A percentile compares a stretch with the other conserved stretches of the same genome.
These are phyloP conservation scores for Melanotaenia boesemani DNA, from an alignment of 2,797 vertebrate genomes.

Conservation along the genomic window DNA sequence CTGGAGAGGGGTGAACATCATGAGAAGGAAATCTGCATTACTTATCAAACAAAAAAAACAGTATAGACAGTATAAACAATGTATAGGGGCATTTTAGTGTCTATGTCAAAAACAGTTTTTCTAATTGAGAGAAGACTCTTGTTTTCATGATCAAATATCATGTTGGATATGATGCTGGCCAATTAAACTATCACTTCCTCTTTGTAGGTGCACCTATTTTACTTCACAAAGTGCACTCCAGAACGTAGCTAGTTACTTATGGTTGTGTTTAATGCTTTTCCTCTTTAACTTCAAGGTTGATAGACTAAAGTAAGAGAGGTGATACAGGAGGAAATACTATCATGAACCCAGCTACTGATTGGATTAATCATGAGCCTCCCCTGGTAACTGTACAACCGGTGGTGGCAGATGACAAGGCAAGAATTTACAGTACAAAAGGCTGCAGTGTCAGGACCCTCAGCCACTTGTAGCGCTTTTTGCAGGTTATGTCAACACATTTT, in stretches of 20 bases:
- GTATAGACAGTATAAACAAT: neutral
- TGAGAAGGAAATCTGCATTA: slow-evolving; percentile 14
- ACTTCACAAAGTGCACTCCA: neutral
- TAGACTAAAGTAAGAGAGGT: neutral
- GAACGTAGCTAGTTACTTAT: neutral
- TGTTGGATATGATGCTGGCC: neutral
- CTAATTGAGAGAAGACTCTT: neutral
- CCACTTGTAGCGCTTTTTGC: too few relatives aligned
- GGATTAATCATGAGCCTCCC: too few relatives aligned
- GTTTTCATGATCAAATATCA: neutral
- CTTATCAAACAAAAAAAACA: slow-evolving; percentile 7
- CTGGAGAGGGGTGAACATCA: slow-evolving; percentile 9
- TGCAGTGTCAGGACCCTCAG: too few relatives aligned
- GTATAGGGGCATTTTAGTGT: neutral
- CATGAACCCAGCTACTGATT: too few relatives aligned
- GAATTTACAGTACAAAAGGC: too few relatives aligned
- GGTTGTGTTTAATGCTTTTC: neutral
- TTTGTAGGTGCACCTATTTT: neutral
- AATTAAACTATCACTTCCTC: neutral
- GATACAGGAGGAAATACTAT: too few relatives aligned
- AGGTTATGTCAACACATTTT: neutral
- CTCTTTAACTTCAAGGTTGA: neutral
- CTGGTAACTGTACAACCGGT: too few relatives aligned
- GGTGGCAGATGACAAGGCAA: too few relatives aligned
- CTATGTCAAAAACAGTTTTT: neutral